Conservation (phyloP, 2,888 invertebrate species). For the Syrista parreyssii region DNA sequence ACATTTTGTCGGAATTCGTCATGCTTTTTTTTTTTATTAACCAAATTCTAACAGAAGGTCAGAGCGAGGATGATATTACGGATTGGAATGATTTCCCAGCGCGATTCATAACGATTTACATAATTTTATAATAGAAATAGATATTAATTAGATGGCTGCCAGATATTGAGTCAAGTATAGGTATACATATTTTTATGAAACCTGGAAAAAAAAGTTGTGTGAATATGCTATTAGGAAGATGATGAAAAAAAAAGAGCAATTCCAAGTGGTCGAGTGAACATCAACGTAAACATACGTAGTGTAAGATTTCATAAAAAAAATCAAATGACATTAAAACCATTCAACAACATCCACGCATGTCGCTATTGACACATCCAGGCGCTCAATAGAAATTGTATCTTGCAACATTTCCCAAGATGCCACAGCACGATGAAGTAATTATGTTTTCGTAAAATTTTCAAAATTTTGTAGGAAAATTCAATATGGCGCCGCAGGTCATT, state of each 20-base stretch:
- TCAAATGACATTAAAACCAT: neutral
- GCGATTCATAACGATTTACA: neutral
- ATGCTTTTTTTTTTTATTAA: neutral
- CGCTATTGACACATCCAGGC: neutral
- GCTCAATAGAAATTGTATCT: neutral
- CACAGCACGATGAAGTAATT: neutral
- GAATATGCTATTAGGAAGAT: neutral
- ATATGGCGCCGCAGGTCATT: neutral
- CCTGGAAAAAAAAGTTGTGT: neutral
- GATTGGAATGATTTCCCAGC: neutral
- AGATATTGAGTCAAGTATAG: neutral
- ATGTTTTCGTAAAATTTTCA: neutral
- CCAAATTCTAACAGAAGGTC: neutral
- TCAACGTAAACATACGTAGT: neutral
- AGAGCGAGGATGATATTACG: neutral
- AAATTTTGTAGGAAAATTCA: neutral
- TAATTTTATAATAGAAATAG: neutral
- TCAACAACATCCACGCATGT: neutral
- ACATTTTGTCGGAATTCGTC: neutral
- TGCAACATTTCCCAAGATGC: neutral
- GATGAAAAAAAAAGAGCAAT: neutral
- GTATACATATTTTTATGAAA: neutral
- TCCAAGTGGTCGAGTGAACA: neutral
- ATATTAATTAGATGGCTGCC: neutral
- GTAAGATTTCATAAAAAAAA: neutral